A percentile compares a stretch with the other conserved stretches of the same genome.
Conservation (phyloP, 2,797 vertebrate species). For the Tauraco hartlaubi region DNA sequence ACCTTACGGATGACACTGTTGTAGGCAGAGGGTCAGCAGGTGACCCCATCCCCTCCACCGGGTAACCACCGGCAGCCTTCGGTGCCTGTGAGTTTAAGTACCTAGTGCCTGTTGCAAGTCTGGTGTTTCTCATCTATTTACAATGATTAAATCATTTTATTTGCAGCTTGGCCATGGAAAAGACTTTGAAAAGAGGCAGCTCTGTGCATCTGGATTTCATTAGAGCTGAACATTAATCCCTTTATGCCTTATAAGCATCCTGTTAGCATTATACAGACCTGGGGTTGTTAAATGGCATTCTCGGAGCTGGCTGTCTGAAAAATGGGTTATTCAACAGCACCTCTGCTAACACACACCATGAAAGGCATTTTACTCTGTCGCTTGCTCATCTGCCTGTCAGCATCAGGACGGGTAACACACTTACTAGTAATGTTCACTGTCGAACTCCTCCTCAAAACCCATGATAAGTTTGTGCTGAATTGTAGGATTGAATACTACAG, state of each 20-base stretch:
- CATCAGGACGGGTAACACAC: background rate
- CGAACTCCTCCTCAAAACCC: background rate
- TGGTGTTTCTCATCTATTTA: background rate
- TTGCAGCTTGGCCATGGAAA: slow-evolving; percentile 33
- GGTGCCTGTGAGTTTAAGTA: background rate
- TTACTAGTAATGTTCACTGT: background rate
- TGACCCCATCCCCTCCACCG: background rate
- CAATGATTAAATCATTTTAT: slow-evolving; percentile 7
- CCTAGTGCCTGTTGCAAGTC: background rate
- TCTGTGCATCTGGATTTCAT: slow-evolving; percentile 73
- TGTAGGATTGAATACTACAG: background rate
- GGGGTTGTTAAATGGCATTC: background rate
- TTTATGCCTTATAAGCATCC: slow-evolving; percentile 61
- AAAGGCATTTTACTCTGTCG: slow-evolving; percentile 23
- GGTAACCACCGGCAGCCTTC: background rate
- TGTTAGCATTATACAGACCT: background rate
- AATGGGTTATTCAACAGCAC: background rate
- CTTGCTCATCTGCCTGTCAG: background rate
- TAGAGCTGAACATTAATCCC: slow-evolving; percentile 60
- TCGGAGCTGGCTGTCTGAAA: slow-evolving; percentile 32
- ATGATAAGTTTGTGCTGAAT: background rate
- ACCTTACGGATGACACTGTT: background rate
- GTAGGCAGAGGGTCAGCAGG: background rate
- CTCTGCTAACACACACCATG: background rate
- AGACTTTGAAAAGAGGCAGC: slow-evolving; percentile 47